Conservation (phyloP, 2,797 vertebrate genomes). For the Sardinella longiceps region DNA sequence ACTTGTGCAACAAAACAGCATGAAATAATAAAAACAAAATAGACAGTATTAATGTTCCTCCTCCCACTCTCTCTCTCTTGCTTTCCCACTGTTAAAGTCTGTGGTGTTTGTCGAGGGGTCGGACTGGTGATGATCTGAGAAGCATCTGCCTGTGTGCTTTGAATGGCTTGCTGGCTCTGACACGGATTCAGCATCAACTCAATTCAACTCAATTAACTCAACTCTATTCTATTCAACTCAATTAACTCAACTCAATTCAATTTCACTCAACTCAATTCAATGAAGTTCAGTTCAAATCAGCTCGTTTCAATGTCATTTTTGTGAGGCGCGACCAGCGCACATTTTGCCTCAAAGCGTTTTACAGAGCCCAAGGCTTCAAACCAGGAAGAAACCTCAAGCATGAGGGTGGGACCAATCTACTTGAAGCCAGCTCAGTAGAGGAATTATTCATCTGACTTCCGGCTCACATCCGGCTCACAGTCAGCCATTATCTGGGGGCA, state of each 20-base stretch:
- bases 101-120: background rate
- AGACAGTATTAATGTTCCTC: background rate
- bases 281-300: background rate
- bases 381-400: background rate
- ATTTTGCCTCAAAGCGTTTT: no score
- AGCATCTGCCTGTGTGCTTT: background rate
- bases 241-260: no score
- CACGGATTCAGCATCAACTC: background rate
- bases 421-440: background rate
- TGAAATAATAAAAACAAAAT: conserved; percentile 30
- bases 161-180: background rate
- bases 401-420: background rate
- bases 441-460: background rate
- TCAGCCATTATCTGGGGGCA: background rate
- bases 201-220: background rate
- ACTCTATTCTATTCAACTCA: no score
- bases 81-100: background rate
- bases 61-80: background rate
- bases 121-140: background rate
- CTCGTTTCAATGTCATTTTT: no score
- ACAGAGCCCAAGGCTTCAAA: background rate
- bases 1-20: conserved; percentile 47
- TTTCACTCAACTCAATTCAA: no score
- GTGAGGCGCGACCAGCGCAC: no score
- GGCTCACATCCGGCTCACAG: background rate